Base-by-base conservation (phyloP, 2,113 vertebrate genomes). In the Aphelocoma coerulescens region DNA sequence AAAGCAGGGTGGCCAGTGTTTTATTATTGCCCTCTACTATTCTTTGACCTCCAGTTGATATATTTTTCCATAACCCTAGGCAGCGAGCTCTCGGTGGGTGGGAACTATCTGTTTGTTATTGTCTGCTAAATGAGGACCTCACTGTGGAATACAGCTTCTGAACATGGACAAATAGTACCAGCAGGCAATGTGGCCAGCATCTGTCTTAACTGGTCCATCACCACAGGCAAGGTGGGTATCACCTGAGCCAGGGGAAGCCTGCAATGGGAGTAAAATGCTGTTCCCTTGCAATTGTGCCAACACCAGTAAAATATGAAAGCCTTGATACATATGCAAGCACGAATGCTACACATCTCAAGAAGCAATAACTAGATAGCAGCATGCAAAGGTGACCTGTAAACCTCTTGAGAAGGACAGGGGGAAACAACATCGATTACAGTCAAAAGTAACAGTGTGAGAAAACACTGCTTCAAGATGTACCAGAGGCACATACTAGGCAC, bases 31-130 rank as follows among this genome's bases (percentile, higher is more conserved):
- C 87, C 89, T 95, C 71, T 91, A 11, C 87, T 82, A 69, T 94
- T 93, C 90, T 91, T 84, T 87, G 92, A 96, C 83, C 88, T 93
- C 88, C 3, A 15, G 49, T 93, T 96, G 68, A 93, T 96, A 81
- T 87, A 77, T 96, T 96, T 97, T 96, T 94, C 95, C 95, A 96
- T 96, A 84, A 84, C 88, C 93, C 43, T 86, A 93, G 95, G 95
- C 95, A 92, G 44, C 20, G 7, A 96, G 67, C 76, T 83, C 66
- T 91, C 35, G 0, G 83, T 92, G 95, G 75, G 88, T 90, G 93
- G 93, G 88, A 96, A 33, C 83, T 88, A 24, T 95, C 83, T 90
- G 30, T 39, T 61, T 86, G 73, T 93, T 94, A 71, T 19, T 91
- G 68, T 90, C 72, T 68, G 44, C 78, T 88, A 66, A 86, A 88